A percentile compares a stretch with the other conserved stretches of the same genome.
Evolutionary conservation across 92 coral and sea anemone species (phyloP).

Genomic region (Epizoanthus scotinus): DNA sequence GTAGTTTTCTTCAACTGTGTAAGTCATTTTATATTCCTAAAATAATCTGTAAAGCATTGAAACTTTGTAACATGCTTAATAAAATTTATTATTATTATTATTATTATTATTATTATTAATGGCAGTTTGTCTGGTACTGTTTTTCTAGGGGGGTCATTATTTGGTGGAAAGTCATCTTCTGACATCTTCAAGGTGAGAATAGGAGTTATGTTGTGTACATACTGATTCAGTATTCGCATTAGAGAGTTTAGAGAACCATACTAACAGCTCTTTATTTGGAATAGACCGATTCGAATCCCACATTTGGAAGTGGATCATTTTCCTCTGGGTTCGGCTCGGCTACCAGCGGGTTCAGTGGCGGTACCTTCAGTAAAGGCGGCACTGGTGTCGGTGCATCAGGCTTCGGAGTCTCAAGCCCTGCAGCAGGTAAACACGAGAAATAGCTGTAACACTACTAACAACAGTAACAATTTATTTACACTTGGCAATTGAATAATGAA

Average conservation of each 20-base stretch:
- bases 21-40: too few species aligned
- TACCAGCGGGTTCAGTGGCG: conserved; percentile 55
- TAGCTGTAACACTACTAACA: too few species aligned
- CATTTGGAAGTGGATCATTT: conserved; percentile 55
- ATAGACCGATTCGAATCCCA: conserved; percentile 50
- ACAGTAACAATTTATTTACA: too few species aligned
- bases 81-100: too few species aligned
- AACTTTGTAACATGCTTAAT: too few species aligned
- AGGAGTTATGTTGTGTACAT: not conserved
- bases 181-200: conserved; percentile 51
- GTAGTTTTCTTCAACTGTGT: too few species aligned
- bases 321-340: conserved; percentile 69
- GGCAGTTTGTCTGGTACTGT: not conserved
- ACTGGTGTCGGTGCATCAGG: conserved; percentile 68
- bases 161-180: conserved; percentile 59
- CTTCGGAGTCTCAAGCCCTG: conserved; percentile 52
- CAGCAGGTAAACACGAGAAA: not conserved
- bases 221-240: too few species aligned
- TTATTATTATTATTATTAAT: too few species aligned
- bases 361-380: conserved; percentile 57
- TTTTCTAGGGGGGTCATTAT: conserved; percentile 62
- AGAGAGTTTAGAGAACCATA: too few species aligned
- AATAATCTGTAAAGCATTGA: too few species aligned
- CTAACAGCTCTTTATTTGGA: not conserved
- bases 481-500: too few species aligned